Conservation (phyloP, 2,888 invertebrate genomes). For the Athalia circularis region DNA sequence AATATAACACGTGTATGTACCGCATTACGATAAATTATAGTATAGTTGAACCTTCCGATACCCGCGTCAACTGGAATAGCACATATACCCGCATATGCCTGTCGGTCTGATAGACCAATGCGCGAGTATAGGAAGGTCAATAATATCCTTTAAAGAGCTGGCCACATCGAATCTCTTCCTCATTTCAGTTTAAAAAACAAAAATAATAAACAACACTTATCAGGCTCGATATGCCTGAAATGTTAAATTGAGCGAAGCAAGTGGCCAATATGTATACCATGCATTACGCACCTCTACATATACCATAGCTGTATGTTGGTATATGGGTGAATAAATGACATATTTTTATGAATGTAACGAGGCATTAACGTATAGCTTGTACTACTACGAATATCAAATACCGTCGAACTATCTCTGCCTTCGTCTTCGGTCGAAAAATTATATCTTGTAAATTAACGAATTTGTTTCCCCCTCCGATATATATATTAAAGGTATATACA, state of each 20-base stretch:
- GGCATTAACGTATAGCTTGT: constrained; percentile 70
- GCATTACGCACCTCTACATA: constrained; percentile 47
- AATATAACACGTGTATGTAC: constrained; percentile 51
- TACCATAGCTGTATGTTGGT: constrained; percentile 53
- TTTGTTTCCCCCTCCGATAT: constrained; percentile 22
- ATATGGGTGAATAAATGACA: constrained; percentile 57
- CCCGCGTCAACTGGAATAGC: too few relatives aligned
- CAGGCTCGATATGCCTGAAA: constrained; percentile 45
- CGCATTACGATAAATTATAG: constrained; percentile 36
- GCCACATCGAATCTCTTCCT: constrained; percentile 54
- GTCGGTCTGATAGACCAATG: too few relatives aligned
- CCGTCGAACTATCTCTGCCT: constrained; percentile 62
- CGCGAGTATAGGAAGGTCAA: neutral
- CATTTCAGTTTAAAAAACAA: constrained; percentile 54
- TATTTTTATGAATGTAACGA: constrained; percentile 73
- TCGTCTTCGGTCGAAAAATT: constrained; percentile 53
- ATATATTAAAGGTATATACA: constrained; percentile 4
- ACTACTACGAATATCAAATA: constrained; percentile 63
- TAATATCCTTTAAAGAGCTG: constrained; percentile 47
- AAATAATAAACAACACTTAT: constrained; percentile 49
- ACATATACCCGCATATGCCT: too few relatives aligned
- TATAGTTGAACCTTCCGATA: neutral
- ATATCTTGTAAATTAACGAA: constrained; percentile 24
- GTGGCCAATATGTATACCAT: constrained; percentile 60
- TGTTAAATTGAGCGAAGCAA: constrained; percentile 59